phyloP scores from a whole-genome alignment of 2,888 invertebrate species.

The Amphipyra tragopoginis region DNA sequence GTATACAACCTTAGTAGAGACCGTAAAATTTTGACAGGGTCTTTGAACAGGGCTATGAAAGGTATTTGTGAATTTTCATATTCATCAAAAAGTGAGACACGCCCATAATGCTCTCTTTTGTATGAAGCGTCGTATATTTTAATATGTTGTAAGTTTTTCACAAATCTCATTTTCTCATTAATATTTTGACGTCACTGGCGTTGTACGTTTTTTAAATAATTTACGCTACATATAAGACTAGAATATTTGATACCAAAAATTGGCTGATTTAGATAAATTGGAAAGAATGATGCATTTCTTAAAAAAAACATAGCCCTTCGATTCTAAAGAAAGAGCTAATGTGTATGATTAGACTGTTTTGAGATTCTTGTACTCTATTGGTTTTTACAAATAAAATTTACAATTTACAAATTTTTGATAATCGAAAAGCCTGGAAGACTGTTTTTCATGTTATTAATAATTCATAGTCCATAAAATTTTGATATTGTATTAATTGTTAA shows the following conservation, averaged over 20 bases:
- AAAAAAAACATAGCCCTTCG: conserved; percentile 58
- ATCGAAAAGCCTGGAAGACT: conserved; percentile 87
- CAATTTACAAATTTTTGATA: conserved; percentile 89
- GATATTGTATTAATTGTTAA: conserved; percentile 86
- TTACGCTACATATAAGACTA: conserved; percentile 61
- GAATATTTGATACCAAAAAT: conserved; percentile 77
- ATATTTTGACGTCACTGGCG: conserved; percentile 37
- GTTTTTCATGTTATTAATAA: conserved; percentile 86
- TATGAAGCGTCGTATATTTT: conserved; percentile 48
- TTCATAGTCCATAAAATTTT: conserved; percentile 87
- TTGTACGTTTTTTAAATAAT: conserved; percentile 44
- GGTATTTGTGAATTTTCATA: conserved; percentile 24
- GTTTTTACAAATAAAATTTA: conserved; percentile 83
- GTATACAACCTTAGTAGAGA: conserved; percentile 4
- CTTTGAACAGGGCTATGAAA: conserved; percentile 45
- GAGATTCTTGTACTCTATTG: conserved; percentile 83
- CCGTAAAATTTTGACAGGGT: conserved; percentile 49
- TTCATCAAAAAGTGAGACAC: conserved; percentile 26
- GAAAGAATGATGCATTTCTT: conserved; percentile 59
- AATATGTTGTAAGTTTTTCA: conserved; percentile 27
- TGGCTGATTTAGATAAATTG: conserved; percentile 71
- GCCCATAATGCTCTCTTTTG: conserved; percentile 26
- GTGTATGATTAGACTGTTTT: conserved; percentile 78
- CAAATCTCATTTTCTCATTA: conserved; percentile 35
- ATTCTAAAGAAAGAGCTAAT: conserved; percentile 62